Conservation (phyloP, 2,113 vertebrate species). For the Microcebus ravelobensis region DNA sequence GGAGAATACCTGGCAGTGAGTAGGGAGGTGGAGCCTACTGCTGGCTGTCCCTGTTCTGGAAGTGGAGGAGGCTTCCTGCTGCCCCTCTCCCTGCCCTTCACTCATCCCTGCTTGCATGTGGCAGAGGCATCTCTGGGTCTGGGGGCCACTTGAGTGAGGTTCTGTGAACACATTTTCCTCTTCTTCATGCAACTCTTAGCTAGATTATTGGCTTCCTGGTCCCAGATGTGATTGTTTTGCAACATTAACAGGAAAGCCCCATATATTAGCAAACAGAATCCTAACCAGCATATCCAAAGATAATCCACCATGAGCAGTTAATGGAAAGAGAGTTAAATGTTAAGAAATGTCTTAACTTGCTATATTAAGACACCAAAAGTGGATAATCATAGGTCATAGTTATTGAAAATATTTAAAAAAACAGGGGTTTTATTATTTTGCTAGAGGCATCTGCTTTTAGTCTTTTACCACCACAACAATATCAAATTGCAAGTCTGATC, state of each 20-base stretch:
- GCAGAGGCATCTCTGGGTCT: background rate
- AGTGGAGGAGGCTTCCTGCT: no score
- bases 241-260: no score
- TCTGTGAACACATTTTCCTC: background rate
- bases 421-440: background rate
- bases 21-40: rapidly evolving
- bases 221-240: no score
- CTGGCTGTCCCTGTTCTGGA: no score
- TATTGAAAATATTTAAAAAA: background rate
- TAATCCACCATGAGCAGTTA: no score
- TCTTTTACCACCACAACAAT: background rate
- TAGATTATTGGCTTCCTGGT: no score
- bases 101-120: background rate
- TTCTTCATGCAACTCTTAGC: background rate
- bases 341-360: background rate
- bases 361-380: background rate
- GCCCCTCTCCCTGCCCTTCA: background rate
- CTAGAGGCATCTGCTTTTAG: background rate
- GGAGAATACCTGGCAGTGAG: rapidly evolving
- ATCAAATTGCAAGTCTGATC: background rate
- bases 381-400: background rate
- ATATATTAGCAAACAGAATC: no score
- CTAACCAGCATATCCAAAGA: no score
- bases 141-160: background rate
- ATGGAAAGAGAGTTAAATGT: no score